Percentiles rank a stretch among this genome's conserved stretches.
phyloP scores from a whole-genome alignment of 2,888 invertebrate genomes.

The Lumbricus terrestris region DNA sequence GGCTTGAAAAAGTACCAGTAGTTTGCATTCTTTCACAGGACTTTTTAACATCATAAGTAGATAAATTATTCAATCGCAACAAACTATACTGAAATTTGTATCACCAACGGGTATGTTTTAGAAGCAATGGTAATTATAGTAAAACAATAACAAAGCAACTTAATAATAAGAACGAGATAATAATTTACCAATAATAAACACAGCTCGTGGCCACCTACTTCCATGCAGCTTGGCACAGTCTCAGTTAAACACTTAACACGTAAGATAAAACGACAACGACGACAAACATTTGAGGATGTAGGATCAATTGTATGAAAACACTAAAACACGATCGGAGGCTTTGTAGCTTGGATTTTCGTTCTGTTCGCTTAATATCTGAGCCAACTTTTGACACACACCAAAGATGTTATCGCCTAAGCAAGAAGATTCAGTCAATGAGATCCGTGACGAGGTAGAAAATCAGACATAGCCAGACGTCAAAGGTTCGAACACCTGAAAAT shows the following conservation, averaged over 20 bases:
- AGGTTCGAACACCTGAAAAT: background rate
- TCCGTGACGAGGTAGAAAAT: background rate
- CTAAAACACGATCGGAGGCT: background rate
- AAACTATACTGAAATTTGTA: too few relatives aligned
- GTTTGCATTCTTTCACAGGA: background rate
- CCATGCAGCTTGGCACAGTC: background rate
- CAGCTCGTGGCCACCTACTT: background rate
- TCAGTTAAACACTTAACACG: background rate
- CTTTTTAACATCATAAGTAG: background rate
- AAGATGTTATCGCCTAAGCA: background rate
- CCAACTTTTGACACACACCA: background rate
- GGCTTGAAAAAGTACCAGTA: background rate
- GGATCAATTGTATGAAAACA: background rate
- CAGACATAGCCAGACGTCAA: background rate
- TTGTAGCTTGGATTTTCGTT: background rate
- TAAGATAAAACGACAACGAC: background rate
- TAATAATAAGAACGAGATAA: background rate
- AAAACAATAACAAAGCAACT: background rate
- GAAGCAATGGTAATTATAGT: background rate
- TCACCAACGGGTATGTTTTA: background rate
- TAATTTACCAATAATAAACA: background rate
- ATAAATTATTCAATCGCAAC: background rate
- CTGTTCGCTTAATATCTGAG: background rate
- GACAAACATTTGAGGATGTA: background rate
- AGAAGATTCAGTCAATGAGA: background rate